Evolutionary conservation across 2,113 vertebrate species (phyloP), one percentile per base, ranked within the genome.

Genomic region (Plecturocebus donacophilus): DNA sequence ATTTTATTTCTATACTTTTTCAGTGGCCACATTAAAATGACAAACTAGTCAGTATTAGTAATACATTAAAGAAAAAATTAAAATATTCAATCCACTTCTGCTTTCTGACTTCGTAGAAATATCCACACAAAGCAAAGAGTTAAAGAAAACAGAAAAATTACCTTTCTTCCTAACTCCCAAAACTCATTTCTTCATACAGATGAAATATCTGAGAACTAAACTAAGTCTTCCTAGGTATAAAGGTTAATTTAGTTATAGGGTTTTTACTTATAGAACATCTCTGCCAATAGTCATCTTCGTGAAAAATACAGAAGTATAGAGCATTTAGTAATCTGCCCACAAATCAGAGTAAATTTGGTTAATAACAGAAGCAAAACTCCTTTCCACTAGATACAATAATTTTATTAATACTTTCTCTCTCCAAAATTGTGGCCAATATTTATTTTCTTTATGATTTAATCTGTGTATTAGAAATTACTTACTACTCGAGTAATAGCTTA

Each of bases 391-490:
- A 6, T 20, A 88, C 5, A 1, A 73, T n/a, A 56, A 30, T 64
- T 94, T 87, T 52, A 30, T 64, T 30, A 64, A 64, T 64, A 73
- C 66, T 11, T 42, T 93, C 35, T 85, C 11, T 38, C 27, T 76
- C 42, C 49, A 83, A 45, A 70, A 13, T 85, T 64, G 61, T 64
- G 61, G 61, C 61, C 61, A 64, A 68, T 68, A 16, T 82, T 77
- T 58, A 2, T 64, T 96, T 92, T 89, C 71, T 47, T 95, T 83
- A 94, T 47, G 66, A 71, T n/a, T 35, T 91, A 81, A 70, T n/a
- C 14, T 91, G 25, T 10, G 71, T 83, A 92, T 45, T 82, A 88
- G 94, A 88, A 88, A 25, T 90, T 86, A 89, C 49, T 90, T 91
- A 92, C 45, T 30, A 76, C 17, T 95, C 32, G 56, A 12, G 47